A percentile compares a stretch with the other conserved stretches of the same genome.
These are phyloP conservation scores for Cheilinus undulatus DNA, from an alignment of 2,113 vertebrate species.

Conservation along the genomic window DNA sequence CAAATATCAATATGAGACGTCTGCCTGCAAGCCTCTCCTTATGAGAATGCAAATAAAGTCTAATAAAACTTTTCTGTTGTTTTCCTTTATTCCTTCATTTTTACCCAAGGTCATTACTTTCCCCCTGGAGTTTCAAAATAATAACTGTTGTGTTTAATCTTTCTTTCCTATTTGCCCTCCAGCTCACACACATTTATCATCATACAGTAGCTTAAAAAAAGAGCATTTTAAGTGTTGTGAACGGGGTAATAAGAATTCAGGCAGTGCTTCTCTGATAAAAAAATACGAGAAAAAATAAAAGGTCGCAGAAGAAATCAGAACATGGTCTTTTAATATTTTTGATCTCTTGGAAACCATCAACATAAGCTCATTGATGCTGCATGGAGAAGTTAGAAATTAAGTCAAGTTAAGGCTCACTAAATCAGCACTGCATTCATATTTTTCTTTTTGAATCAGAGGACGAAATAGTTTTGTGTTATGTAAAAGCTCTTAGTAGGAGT, in stretches of 20 bases:
- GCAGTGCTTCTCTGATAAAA: not conserved
- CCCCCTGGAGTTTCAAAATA: slow-evolving; percentile 34
- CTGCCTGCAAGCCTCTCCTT: slow-evolving; percentile 21
- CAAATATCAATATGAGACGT: not conserved
- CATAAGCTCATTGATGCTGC: not conserved
- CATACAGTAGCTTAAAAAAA: slow-evolving; percentile 37
- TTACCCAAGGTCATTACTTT: slow-evolving; percentile 56
- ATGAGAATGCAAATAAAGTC: slow-evolving; percentile 30
- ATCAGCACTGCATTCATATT: not conserved
- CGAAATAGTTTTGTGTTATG: too few species aligned
- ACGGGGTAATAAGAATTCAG: not conserved
- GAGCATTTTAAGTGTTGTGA: not conserved
- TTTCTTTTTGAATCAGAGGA: too few species aligned
- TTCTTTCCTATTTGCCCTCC: slow-evolving; percentile 55
- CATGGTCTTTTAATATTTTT: not conserved
- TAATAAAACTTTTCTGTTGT: slow-evolving; percentile 35
- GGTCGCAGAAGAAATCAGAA: not conserved
- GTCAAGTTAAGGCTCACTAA: not conserved
- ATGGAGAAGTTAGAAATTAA: not conserved
- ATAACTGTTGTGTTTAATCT: slow-evolving; percentile 49
- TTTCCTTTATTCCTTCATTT: slow-evolving; percentile 34
- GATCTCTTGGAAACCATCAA: not conserved
- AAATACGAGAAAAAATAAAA: not conserved
- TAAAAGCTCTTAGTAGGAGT: too few species aligned
- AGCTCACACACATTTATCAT: slow-evolving; percentile 55